Evolutionary conservation across 2,888 invertebrate genomes (phyloP), one percentile per base, ranked within the genome.

Genomic region (Eumerus sabulonum): DNA sequence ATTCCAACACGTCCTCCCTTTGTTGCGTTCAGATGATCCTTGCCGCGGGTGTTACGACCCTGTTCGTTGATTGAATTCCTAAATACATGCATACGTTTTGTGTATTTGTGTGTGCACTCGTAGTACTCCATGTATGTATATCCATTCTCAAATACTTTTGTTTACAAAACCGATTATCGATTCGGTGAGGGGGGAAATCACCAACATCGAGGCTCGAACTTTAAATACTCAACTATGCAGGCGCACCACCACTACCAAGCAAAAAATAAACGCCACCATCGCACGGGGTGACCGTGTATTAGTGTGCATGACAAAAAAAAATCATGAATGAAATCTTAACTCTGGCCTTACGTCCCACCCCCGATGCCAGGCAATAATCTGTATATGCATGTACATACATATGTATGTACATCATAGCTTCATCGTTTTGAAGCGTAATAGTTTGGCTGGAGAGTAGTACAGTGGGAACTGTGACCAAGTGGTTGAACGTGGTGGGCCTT

Each of bases 221-320:
- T 27, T 7, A 48, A 42, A 17, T 17, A 9, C 9, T 48, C 17
- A 14, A 9, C n/a, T n/a, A 48, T 14, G 13, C 18, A 44, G 27
- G 27, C 40, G 54, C 18, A 48, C 18, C 17, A 1, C 11, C 36
- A 38, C 50, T 3, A 53, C 9, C 27, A 27, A 27, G 27, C 27
- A 27, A 27, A 27, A 7, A 4, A 27, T 27, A n/a, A n/a, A n/a
- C n/a, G n/a, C n/a, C 27, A 7, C 27, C 27, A 2, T 4, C 27
- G 27, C 27, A 27, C 27, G 27, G 27, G n/a, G 27, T 7, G 27
- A 27, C 27, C 27, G 27, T 27, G 27, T 27, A 7, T 45, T 60
- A 70, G 64, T 74, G 79, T 73, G 79, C 79, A 79, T 79, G 79
- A 35, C n/a, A n/a, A n/a, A 56, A 63, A 59, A 60, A 74, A 48